Evolutionary conservation across 2,888 invertebrate genomes (phyloP).

Genomic region (Nematopogon swammerdamellus): DNA sequence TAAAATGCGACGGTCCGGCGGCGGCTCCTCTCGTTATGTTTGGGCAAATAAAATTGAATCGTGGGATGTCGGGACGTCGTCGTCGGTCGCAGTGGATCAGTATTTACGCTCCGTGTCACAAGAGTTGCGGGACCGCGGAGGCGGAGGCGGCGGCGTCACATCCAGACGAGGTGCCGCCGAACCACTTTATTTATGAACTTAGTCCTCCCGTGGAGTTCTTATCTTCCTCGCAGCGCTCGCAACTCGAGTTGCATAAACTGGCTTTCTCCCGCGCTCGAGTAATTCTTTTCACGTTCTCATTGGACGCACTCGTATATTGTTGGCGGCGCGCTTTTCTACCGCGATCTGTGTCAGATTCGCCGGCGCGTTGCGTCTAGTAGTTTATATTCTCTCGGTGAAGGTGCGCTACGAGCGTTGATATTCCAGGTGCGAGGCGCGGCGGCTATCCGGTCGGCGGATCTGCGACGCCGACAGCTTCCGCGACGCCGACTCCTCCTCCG

Average conservation of each 20-base stretch:
- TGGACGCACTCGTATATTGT: background rate
- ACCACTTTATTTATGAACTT: too few species aligned
- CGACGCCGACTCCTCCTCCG: conserved; percentile 20
- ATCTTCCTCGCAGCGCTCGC: too few species aligned
- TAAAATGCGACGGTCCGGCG: conserved; percentile 52
- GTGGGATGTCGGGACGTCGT: conserved; percentile 46
- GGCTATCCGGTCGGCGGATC: conserved; percentile 24
- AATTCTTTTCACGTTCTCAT: too few species aligned
- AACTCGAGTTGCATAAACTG: too few species aligned
- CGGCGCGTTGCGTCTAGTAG: background rate
- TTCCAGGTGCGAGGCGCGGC: conserved; percentile 29
- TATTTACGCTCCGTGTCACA: background rate
- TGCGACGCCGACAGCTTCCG: conserved; percentile 35
- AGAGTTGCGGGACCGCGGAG: too few species aligned
- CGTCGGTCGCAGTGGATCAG: conserved; percentile 30
- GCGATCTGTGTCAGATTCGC: background rate
- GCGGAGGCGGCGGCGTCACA: too few species aligned
- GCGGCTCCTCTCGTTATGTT: conserved; percentile 51
- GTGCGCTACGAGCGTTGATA: conserved; percentile 19
- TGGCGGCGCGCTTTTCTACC: background rate
- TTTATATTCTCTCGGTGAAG: background rate
- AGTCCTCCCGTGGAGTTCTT: too few species aligned
- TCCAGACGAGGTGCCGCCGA: too few species aligned
- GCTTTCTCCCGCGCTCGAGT: too few species aligned
- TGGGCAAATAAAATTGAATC: conserved; percentile 36